Percentiles rank a stretch among this genome's conserved stretches.
phyloP scores from a whole-genome alignment of 2,888 invertebrate genomes.

The Metopia argyrocephala region DNA sequence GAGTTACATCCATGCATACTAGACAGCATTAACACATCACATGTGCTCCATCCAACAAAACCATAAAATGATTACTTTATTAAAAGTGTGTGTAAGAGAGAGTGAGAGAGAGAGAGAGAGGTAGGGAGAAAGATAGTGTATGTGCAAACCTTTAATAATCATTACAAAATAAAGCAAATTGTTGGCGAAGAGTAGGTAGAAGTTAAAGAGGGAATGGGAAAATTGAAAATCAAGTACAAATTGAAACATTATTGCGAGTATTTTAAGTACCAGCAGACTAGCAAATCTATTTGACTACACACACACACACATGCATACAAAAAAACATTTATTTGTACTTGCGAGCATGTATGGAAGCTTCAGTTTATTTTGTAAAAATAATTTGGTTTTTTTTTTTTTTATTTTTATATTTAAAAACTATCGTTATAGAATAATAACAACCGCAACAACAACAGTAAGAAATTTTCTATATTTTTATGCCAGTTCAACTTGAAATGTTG shows the following conservation, averaged over 20 bases:
- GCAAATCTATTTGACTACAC: not conserved
- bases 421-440: not conserved
- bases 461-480: constrained; percentile 48
- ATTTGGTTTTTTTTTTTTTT: constrained; percentile 1
- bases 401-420: not conserved
- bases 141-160: constrained; percentile 6
- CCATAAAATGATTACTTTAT: constrained; percentile 38
- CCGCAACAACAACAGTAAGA: not conserved
- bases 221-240: constrained; percentile 41
- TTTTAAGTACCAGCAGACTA: not conserved
- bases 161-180: constrained; percentile 13
- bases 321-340: constrained; percentile 1
- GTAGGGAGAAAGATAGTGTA: too few species aligned
- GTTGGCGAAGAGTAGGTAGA: not conserved
- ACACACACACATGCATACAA: not conserved
- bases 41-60: not conserved
- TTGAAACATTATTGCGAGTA: not conserved
- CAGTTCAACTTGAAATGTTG: constrained; percentile 65
- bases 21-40: not conserved
- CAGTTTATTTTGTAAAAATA: constrained; percentile 10
- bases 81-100: constrained; percentile 16
- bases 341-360: too few species aligned
- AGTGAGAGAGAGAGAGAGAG: not conserved
- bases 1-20: not conserved
- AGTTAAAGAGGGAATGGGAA: not conserved